Base-by-base conservation (phyloP, 1,140 invertebrate species). In the Ooceraea biroi region DNA sequence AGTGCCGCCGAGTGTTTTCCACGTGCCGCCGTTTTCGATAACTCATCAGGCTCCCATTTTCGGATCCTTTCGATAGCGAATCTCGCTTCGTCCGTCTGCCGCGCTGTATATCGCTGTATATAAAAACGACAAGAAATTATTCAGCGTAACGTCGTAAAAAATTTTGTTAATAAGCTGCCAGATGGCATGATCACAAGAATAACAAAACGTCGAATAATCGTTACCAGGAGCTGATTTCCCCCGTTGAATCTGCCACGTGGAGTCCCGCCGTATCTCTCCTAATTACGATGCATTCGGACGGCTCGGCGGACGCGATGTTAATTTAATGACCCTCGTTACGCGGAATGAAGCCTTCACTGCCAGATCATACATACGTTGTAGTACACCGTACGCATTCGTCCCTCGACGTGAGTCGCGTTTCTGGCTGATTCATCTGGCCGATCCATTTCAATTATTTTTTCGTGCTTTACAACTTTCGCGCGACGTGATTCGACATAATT, bases 281-380 rank as follows among this genome's bases (percentile, higher is more conserved):
- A 91, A 90, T 92, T 92, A 91, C 83, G 71, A 50, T 61, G 87
- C 85, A 88, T 91, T 92, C 85, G 89, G 83, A 91, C 80, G 83
- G 83, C 73, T 83, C 76, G 66, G 74, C 84, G 86, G 82, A 69
- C 17, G 36, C 65, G 82, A 60, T 78, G 86, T 87, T 90, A 91
- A 91, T 91, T 92, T 90, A 86, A 90, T 85, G 84, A 90, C 27
- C 63, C 83, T 73, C 91, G 89, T 69, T 69, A 30, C n/a, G 36
- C 36, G 36, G 17, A 46, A 80, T 58, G n/a, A 57, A 58, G 12
- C n/a, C 27, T 46, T 71, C 22, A 19, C 14, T 22, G 61, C 17
- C 63, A 68, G 5, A 17, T 57, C 7, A 19, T 30, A 27, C 5
- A 7, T 36, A 36, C 36, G 36, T n/a, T n/a, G n/a, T n/a, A 44